Percentiles rank a stretch among this genome's conserved stretches.
Evolutionary conservation across 2,888 invertebrate species (phyloP).

Genomic region (Yponomeuta malinellus): DNA sequence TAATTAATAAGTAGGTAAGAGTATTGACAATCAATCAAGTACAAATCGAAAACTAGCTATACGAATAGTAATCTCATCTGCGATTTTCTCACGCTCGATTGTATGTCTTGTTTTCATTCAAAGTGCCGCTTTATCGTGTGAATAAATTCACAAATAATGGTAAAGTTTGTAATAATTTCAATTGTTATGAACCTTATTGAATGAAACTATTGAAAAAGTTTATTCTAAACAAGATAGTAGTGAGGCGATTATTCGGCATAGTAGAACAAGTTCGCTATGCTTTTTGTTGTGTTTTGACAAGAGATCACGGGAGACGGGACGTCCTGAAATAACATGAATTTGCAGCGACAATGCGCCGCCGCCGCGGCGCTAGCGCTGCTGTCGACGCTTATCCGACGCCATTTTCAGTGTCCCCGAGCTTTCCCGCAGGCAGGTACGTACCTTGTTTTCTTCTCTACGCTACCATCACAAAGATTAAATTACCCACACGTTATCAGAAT

Average conservation of each 20-base stretch:
- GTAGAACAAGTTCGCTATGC: neutral
- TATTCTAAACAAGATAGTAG: neutral
- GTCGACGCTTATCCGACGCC: constrained; percentile 59
- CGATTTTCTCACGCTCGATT: neutral
- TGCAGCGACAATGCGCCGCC: constrained; percentile 56
- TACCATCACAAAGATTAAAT: neutral
- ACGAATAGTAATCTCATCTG: neutral
- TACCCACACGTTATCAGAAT: neutral
- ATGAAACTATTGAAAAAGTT: neutral
- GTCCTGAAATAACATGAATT: constrained; percentile 74
- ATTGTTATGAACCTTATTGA: neutral
- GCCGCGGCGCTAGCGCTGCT: constrained; percentile 59
- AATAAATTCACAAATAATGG: neutral
- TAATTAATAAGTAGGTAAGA: too few relatives aligned
- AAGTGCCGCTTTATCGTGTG: neutral
- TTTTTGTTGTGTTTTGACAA: constrained; percentile 30
- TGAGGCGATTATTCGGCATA: neutral
- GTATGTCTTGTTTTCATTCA: neutral
- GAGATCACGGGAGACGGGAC: constrained; percentile 66
- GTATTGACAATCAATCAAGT: neutral
- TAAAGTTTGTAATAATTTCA: neutral
- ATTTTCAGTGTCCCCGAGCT: constrained; percentile 70
- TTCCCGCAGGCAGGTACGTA: constrained; percentile 69
- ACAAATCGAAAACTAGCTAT: neutral
- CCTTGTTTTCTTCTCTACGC: constrained; percentile 20